Base-by-base conservation (phyloP, 2,888 invertebrate species). In the Sarcophaga variegata region DNA sequence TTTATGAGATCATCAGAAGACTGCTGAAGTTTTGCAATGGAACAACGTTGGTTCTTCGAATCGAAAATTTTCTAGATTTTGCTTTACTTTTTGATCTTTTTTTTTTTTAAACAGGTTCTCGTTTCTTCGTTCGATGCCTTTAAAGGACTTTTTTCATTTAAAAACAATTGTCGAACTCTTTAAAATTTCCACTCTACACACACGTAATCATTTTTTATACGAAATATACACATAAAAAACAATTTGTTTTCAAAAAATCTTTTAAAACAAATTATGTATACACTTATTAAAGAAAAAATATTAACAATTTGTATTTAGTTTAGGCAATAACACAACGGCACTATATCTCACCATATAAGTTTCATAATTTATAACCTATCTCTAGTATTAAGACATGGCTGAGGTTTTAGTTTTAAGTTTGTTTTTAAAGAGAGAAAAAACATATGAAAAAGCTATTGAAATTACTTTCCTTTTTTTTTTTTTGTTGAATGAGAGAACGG, bases 11-110 rank as follows among this genome's bases (percentile, higher is more conserved):
- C 37, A 37, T 37, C 37, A 37, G 37, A 37, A 37, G 37, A 37
- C 37, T 37, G 8, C 10, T 37, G 37, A 37, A 37, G 37, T 37
- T 8, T 37, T 37, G 37, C 8, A 37, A 37, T 37, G 8, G 83
- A 87, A 74, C 89, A 90, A 88, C 90, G 89, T 89, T 88, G 90
- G 90, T 90, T 89, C 89, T 67, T 81, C 87, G 37, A 37, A 37
- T 1, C 8, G 2, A 37, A 37, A 37, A 83, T 89, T 71, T 88
- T 88, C 69, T 81, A 37, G 2, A 37, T 86, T 49, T 37, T 14
- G 14, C 4, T 20, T 5, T 60, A 59, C 22, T 59, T 25, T n/a
- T 60, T 60, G 84, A 81, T 81, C 6, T 79, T 64, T 71, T 71
- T 64, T 71, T 71, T 22, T 76, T 81, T 87, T 87, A 79, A 87